Conservation (phyloP, 1,140 invertebrate genomes). For the Drosophila kurseongensis region DNA sequence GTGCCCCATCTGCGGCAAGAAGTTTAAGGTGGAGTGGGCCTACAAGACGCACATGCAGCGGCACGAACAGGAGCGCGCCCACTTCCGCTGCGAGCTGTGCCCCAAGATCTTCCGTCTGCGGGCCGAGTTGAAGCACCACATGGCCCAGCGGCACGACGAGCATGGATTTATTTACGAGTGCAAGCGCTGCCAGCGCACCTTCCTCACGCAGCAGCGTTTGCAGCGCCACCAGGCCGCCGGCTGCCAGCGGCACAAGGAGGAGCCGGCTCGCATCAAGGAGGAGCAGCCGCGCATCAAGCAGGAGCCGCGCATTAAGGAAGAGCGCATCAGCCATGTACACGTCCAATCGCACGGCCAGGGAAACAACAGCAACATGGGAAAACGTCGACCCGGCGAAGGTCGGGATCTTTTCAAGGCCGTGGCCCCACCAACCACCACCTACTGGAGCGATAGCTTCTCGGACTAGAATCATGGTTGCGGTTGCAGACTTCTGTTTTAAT, state of each 20-base stretch:
- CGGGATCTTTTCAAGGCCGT: constrained; percentile 84
- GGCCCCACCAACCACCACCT: constrained; percentile 84
- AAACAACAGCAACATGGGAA: constrained; percentile 12
- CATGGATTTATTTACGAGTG: constrained; percentile 71
- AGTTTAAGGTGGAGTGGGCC: constrained; percentile 82
- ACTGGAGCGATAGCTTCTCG: constrained; percentile 85
- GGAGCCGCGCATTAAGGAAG: constrained; percentile 20
- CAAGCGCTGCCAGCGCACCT: constrained; percentile 77
- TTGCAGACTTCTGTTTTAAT: constrained; percentile 27
- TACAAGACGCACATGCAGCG: constrained; percentile 84
- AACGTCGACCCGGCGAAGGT: constrained; percentile 61
- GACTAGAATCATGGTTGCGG: constrained; percentile 61
- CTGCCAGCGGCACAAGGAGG: constrained; percentile 49
- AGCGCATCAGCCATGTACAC: constrained; percentile 21
- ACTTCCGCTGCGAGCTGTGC: constrained; percentile 75
- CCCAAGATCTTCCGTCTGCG: constrained; percentile 62
- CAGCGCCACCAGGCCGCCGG: constrained; percentile 66
- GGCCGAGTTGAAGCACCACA: constrained; percentile 71
- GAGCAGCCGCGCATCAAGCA: constrained; percentile 14
- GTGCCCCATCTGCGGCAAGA: constrained; percentile 82
- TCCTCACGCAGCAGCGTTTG: constrained; percentile 60
- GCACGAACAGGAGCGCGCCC: constrained; percentile 72
- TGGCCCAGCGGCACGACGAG: constrained; percentile 71
- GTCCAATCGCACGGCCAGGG: constrained; percentile 11
- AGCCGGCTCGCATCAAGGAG: constrained; percentile 10